Conservation (phyloP, 30 jellyfish, hydroid and myxozoan species). For the Sanderia malayensis region DNA sequence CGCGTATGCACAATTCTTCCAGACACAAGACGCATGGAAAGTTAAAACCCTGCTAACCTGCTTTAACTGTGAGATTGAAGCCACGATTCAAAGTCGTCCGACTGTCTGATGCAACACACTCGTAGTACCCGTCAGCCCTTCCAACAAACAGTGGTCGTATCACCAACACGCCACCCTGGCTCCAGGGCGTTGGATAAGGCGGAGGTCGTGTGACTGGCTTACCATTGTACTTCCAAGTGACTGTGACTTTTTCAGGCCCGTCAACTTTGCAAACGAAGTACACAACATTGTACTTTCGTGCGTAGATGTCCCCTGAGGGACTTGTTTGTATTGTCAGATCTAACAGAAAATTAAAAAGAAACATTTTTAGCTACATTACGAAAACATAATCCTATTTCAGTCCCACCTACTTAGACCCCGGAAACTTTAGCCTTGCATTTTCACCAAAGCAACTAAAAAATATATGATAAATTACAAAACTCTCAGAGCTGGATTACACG, state of each 20-base stretch:
- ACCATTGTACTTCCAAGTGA: slow-evolving; percentile 42
- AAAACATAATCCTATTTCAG: too few relatives aligned
- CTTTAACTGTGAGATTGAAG: slow-evolving; percentile 45
- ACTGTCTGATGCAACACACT: slow-evolving; percentile 49
- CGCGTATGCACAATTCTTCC: too few relatives aligned
- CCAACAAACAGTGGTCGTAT: slow-evolving; percentile 72
- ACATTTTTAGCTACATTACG: too few relatives aligned
- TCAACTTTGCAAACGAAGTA: slow-evolving; percentile 52
- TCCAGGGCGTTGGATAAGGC: slow-evolving; percentile 38
- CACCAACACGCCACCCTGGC: slow-evolving; percentile 52
- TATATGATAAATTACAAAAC: too few relatives aligned
- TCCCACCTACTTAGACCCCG: too few relatives aligned
- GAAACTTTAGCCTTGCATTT: too few relatives aligned
- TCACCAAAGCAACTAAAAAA: too few relatives aligned
- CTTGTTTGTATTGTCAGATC: slow-evolving; percentile 40
- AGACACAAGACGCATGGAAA: too few relatives aligned
- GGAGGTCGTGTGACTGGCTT: slow-evolving; percentile 32
- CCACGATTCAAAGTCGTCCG: slow-evolving; percentile 44
- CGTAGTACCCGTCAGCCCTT: slow-evolving; percentile 65
- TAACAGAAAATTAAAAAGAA: too few relatives aligned
- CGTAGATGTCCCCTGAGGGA: slow-evolving; percentile 45
- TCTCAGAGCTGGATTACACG: too few relatives aligned
- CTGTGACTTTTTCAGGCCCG: slow-evolving; percentile 32
- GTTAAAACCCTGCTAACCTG: slow-evolving; percentile 35
- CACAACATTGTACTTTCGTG: slow-evolving; percentile 49